Evolutionary conservation across 2,113 vertebrate genomes (phyloP).

Genomic region (Engystomops pustulosus): DNA sequence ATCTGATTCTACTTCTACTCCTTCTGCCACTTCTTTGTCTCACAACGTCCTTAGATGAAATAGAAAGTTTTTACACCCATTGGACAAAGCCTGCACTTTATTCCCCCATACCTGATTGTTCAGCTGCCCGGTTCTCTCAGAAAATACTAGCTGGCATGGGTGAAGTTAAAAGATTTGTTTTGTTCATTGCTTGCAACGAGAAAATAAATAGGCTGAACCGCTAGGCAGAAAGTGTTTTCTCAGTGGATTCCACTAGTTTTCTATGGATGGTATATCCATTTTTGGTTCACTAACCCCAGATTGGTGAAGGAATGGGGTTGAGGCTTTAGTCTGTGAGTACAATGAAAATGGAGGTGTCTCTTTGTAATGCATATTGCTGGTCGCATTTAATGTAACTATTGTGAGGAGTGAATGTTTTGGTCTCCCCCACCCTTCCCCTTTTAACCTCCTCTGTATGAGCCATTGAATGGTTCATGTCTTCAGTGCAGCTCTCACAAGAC

Average conservation of each 20-base stretch:
- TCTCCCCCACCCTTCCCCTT: constrained; percentile 67
- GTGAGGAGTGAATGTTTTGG: constrained; percentile 69
- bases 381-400: constrained; percentile 70
- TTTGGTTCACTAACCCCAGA: constrained; percentile 57
- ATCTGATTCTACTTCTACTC: neutral
- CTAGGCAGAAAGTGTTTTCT: constrained; percentile 41
- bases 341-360: constrained; percentile 56
- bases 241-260: constrained; percentile 48
- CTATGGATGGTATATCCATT: constrained; percentile 52
- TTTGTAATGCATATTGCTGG: constrained; percentile 61
- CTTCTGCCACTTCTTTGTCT: neutral
- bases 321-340: constrained; percentile 52
- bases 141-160: constrained; percentile 27
- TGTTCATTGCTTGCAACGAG: constrained; percentile 21
- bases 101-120: constrained; percentile 30
- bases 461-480: constrained; percentile 66
- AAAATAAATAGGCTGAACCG: constrained; percentile 36
- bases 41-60: neutral
- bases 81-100: neutral
- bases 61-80: neutral
- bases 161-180: constrained; percentile 45
- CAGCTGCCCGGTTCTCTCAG: constrained; percentile 2
- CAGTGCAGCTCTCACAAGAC: constrained; percentile 62
- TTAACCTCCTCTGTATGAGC: constrained; percentile 67
- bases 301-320: constrained; percentile 45